phyloP scores from a whole-genome alignment of 1,140 invertebrate species.

The Panulirus ornatus region DNA sequence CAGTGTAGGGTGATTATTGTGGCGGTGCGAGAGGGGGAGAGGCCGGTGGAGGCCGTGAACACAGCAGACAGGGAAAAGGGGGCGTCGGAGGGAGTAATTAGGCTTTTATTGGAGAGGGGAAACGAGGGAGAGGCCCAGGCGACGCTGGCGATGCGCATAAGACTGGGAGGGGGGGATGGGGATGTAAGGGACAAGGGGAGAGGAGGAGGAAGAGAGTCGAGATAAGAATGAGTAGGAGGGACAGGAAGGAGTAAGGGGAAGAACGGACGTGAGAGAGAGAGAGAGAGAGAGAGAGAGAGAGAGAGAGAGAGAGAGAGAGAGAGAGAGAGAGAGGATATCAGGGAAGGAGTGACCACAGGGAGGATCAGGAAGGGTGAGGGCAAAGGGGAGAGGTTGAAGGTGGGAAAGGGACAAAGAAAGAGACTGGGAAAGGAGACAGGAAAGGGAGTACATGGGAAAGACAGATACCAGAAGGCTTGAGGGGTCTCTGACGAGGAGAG shows the following conservation, averaged over 20 bases:
- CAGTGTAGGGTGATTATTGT: too few species aligned
- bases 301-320: neutral
- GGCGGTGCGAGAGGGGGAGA: neutral
- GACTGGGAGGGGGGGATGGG: neutral
- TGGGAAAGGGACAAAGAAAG: neutral
- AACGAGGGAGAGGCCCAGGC: neutral
- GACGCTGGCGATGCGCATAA: neutral
- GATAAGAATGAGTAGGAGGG: neutral
- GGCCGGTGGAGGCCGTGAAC: neutral
- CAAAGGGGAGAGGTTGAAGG: neutral
- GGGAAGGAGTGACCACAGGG: too few species aligned
- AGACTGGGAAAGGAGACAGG: neutral
- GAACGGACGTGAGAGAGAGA: too few species aligned
- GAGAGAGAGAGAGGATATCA: neutral
- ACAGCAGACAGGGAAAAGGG: neutral
- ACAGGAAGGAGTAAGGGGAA: neutral
- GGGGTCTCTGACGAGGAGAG: neutral
- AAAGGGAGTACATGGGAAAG: neutral
- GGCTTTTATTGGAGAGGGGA: neutral
- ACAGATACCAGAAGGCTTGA: too few species aligned
- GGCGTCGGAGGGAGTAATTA: neutral
- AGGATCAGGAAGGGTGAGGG: neutral
- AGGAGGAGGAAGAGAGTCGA: neutral
- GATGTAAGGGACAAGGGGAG: neutral
- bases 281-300: neutral